Evolutionary conservation across 1,140 invertebrate species (phyloP), one percentile per base, ranked within the genome.

Genomic region (Drosophila pallidifrons): DNA sequence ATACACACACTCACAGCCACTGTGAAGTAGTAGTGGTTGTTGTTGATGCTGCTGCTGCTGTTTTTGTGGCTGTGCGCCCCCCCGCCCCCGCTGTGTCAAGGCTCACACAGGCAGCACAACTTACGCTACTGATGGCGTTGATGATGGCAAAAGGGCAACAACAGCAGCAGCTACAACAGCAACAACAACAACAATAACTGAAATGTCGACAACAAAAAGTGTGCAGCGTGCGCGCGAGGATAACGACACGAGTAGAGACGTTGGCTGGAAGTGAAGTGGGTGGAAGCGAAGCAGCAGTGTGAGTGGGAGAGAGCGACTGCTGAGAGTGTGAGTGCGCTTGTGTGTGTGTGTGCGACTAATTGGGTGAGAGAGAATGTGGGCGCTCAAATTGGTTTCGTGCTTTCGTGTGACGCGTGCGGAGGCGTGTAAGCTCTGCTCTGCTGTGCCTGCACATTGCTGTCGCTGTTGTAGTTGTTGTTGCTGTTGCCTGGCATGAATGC

Each of bases 351-450:
- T 81, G 85, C 85, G 86, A 89, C 85, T 89, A 89, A 89, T 89
- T 89, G 85, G 85, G 85, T 89, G 85, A 89, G 85, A 85, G 81
- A 85, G 86, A 90, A 89, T 89, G 86, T 90, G 85, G 85, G 85
- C 57, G 85, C 86, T 89, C 88, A 90, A 89, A 89, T 89, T 89
- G 85, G 85, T 89, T 89, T 89, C 85, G 85, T 89, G 85, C 86
- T 89, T 81, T 89, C 81, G 86, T 81, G 81, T 86, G 86, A 89
- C 86, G 86, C 85, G 86, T 90, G 85, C 85, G 85, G 81, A 88
- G 85, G 85, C 85, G 85, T 88, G 83, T 88, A 88, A 88, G 85
- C 82, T 81, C 70, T 79, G 45, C 20, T 25, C 20, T 76, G 63
- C 35, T 79, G 66, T 63, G 45, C 10, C 41, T 57, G 66, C 38